phyloP scores from a whole-genome alignment of 2,797 vertebrate genomes.

The Betta splendens region DNA sequence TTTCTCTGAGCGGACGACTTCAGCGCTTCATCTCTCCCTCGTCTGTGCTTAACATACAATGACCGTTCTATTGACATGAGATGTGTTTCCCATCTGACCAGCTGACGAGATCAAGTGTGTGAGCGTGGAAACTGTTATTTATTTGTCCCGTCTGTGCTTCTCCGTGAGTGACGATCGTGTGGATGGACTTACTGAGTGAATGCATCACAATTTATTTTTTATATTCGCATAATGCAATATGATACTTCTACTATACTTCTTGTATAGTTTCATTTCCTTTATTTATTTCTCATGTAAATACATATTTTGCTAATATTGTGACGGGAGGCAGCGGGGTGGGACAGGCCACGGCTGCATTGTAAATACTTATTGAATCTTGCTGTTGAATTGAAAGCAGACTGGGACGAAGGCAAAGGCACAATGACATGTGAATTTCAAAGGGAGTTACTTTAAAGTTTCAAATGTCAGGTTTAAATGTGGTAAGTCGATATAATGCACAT shows the following conservation, averaged over 20 bases:
- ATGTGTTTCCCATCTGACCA: slow-evolving; percentile 54
- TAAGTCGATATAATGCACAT: slow-evolving; percentile 50
- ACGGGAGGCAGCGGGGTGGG: slow-evolving; percentile 43
- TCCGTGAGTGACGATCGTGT: slow-evolving; percentile 73
- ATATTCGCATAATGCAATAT: slow-evolving; percentile 74
- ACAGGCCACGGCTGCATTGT: slow-evolving; percentile 64
- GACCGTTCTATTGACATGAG: slow-evolving; percentile 53
- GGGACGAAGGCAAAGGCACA: slow-evolving; percentile 51
- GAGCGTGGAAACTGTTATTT: slow-evolving; percentile 68
- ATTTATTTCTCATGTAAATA: slow-evolving; percentile 83
- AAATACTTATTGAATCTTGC: slow-evolving; percentile 70
- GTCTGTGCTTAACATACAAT: slow-evolving; percentile 61
- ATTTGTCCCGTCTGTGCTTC: slow-evolving; percentile 79
- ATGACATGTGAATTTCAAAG: slow-evolving; percentile 41
- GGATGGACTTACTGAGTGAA: slow-evolving; percentile 61
- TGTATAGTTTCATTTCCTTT: slow-evolving; percentile 72
- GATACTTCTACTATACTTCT: slow-evolving; percentile 62
- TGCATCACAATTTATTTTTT: slow-evolving; percentile 70
- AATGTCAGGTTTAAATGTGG: slow-evolving; percentile 47
- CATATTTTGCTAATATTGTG: slow-evolving; percentile 72
- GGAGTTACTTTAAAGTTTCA: slow-evolving; percentile 40
- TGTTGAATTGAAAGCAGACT: slow-evolving; percentile 51
- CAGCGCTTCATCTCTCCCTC: slow-evolving; percentile 31
- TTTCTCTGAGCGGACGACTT: slow-evolving; percentile 46
- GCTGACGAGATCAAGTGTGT: slow-evolving; percentile 45